Evolutionary conservation across 1,140 invertebrate species (phyloP).

Genomic region (Trichonephila clavata): DNA sequence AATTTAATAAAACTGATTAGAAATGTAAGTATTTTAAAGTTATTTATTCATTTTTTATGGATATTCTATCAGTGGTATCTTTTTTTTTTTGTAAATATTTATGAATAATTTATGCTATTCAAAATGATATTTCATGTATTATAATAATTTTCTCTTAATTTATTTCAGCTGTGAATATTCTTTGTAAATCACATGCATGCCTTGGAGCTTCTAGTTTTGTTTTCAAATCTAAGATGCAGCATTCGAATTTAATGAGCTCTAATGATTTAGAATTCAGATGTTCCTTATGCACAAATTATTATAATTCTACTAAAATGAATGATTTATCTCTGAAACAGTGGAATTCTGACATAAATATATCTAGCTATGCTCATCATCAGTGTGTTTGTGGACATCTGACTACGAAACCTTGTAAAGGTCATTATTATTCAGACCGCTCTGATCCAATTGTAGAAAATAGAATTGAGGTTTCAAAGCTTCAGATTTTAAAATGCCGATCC

Average conservation of each 20-base stretch:
- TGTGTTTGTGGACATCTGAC: neutral
- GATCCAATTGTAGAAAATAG: neutral
- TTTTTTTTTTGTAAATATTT: too few species aligned
- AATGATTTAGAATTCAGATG: slow-evolving; percentile 55
- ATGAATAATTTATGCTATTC: too few species aligned
- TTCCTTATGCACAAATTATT: slow-evolving; percentile 24
- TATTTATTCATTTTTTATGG: too few species aligned
- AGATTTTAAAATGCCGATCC: slow-evolving; percentile 48
- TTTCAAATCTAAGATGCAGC: neutral
- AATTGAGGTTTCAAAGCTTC: slow-evolving; percentile 25
- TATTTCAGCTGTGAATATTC: neutral
- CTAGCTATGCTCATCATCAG: neutral
- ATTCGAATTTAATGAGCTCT: neutral
- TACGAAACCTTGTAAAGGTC: neutral
- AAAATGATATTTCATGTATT: too few species aligned
- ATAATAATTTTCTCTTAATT: neutral
- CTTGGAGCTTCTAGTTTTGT: neutral
- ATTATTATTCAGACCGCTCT: neutral
- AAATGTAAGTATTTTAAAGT: too few species aligned
- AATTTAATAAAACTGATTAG: too few species aligned
- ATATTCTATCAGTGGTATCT: too few species aligned
- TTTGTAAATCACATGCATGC: slow-evolving; percentile 25
- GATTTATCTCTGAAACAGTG: slow-evolving; percentile 33
- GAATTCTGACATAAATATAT: slow-evolving; percentile 49
- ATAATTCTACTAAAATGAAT: neutral